Evolutionary conservation across 2,888 invertebrate genomes (phyloP).

Genomic region (Criorhina ranunculi): DNA sequence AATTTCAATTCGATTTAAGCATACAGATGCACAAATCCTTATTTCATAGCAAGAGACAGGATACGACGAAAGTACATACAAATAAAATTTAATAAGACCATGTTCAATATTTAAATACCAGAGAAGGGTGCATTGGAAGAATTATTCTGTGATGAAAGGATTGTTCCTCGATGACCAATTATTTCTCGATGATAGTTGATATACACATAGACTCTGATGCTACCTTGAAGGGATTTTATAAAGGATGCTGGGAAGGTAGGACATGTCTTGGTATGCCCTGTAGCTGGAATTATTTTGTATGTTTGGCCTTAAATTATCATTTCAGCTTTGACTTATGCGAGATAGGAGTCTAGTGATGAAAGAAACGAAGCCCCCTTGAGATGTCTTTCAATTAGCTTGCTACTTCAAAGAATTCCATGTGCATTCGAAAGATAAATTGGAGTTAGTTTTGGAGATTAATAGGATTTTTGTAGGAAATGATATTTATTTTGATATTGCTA

Average conservation of each 20-base stretch:
- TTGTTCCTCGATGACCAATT: slow-evolving; percentile 13
- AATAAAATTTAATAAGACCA: slow-evolving; percentile 66
- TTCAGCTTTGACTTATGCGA: not conserved
- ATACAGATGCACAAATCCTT: slow-evolving; percentile 41
- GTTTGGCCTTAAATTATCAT: not conserved
- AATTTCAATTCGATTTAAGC: slow-evolving; percentile 66
- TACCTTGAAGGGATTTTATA: not conserved
- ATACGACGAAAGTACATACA: slow-evolving; percentile 10
- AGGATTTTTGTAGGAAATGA: too few species aligned
- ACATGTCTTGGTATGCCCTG: not conserved
- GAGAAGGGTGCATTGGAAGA: slow-evolving; percentile 24
- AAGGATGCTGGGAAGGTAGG: not conserved
- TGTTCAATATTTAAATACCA: slow-evolving; percentile 65
- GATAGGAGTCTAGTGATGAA: not conserved
- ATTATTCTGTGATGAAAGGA: not conserved
- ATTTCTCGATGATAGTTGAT: slow-evolving; percentile 20
- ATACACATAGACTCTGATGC: not conserved
- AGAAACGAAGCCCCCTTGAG: not conserved
- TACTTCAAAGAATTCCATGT: not conserved
- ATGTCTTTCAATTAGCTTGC: not conserved
- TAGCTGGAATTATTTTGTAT: not conserved
- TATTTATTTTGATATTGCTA: too few species aligned
- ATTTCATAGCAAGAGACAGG: not conserved
- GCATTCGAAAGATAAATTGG: not conserved
- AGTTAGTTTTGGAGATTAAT: not conserved